Evolutionary conservation across 1,140 invertebrate genomes (phyloP).

Genomic region (Ostrea denselamellosa): DNA sequence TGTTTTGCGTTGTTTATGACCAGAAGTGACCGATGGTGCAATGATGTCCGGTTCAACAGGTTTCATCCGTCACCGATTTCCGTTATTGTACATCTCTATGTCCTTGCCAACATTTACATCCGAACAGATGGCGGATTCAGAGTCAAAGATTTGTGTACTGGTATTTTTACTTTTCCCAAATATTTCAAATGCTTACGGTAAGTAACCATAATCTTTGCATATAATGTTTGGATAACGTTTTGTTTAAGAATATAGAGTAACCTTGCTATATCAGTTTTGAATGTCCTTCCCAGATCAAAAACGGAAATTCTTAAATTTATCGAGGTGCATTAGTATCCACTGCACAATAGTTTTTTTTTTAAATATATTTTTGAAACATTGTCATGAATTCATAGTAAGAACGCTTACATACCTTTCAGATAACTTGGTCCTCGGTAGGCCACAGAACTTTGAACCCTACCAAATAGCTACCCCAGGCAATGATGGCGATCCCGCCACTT

Average conservation of each 20-base stretch:
- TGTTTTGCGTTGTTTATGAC: not conserved
- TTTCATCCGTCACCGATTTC: slow-evolving; percentile 3
- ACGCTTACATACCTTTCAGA: not conserved
- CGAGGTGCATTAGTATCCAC: too few relatives aligned
- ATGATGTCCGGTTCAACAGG: not conserved
- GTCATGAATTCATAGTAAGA: too few relatives aligned
- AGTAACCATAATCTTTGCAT: not conserved
- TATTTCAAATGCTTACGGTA: slow-evolving; percentile 10
- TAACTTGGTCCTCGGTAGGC: not conserved
- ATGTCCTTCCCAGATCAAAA: too few relatives aligned
- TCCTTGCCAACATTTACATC: not conserved
- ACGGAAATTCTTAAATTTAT: too few relatives aligned
- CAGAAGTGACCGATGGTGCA: not conserved
- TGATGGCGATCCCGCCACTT: not conserved
- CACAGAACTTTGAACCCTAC: not conserved
- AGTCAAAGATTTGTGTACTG: not conserved
- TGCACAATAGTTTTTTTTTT: too few relatives aligned
- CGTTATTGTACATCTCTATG: not conserved
- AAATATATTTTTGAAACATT: too few relatives aligned
- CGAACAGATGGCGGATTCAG: not conserved
- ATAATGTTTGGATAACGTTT: not conserved
- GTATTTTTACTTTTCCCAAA: not conserved
- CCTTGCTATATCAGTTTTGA: too few relatives aligned
- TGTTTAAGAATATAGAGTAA: too few relatives aligned
- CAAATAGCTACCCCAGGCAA: not conserved